Percentiles rank a stretch among this genome's conserved stretches.
These are phyloP conservation scores for Ibidorhyncha struthersii DNA, from an alignment of 2,113 vertebrate genomes.

Conservation along the genomic window DNA sequence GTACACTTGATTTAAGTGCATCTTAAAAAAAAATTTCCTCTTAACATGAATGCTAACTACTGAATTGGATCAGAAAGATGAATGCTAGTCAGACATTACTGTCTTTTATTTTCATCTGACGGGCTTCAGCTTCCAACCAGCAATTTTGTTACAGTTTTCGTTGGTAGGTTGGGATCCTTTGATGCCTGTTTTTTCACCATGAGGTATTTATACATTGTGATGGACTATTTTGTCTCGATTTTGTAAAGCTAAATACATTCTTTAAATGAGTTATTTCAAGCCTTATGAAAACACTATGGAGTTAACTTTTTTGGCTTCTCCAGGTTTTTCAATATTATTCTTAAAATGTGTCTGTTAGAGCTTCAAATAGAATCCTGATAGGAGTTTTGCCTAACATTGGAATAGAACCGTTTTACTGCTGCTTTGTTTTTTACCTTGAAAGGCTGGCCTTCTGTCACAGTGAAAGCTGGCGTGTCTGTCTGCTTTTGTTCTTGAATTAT, in stretches of 20 bases:
- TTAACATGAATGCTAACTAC: not conserved
- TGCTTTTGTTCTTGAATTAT: not conserved
- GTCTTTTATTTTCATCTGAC: not conserved
- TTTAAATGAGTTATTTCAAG: not conserved
- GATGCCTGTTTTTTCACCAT: not conserved
- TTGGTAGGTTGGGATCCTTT: not conserved
- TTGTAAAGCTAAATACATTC: not conserved
- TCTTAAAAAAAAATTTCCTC: not conserved
- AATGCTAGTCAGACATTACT: not conserved
- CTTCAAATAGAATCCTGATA: not conserved
- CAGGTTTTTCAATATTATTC: not conserved
- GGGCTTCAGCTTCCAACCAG: not conserved
- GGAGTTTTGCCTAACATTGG: not conserved
- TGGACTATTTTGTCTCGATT: not conserved
- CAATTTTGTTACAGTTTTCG: not conserved
- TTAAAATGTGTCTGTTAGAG: not conserved
- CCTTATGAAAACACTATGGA: not conserved
- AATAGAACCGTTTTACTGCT: not conserved
- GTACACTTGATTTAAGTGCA: not conserved
- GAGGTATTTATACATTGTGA: not conserved
- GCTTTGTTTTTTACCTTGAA: not conserved
- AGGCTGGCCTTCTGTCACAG: not conserved
- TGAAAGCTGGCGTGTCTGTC: not conserved
- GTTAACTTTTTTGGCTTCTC: not conserved
- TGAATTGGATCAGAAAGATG: not conserved